Evolutionary conservation across 2,113 vertebrate genomes (phyloP).

Genomic region (Micronycteris hirsuta): DNA sequence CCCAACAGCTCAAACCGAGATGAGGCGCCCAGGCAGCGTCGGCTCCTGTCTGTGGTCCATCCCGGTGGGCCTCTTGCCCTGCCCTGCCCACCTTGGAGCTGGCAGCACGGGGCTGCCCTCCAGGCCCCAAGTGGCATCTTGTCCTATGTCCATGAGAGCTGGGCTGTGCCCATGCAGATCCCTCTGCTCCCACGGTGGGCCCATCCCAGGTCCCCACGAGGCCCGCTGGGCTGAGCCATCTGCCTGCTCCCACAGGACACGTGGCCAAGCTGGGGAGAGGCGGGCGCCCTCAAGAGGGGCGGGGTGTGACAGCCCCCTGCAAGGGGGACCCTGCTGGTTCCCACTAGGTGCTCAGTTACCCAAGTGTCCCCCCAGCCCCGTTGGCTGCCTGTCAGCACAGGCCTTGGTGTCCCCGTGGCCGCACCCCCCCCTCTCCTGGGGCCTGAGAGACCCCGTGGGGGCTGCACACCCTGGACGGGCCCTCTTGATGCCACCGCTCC

Average conservation of each 20-base stretch:
- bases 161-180: no score
- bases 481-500: background rate
- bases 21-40: background rate
- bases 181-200: no score
- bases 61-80: background rate
- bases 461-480: fast-evolving
- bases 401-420: background rate
- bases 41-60: fast-evolving
- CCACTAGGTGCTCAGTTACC: background rate
- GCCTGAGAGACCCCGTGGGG: background rate
- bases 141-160: no score
- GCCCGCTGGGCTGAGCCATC: no score
- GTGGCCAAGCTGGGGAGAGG: background rate
- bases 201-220: no score
- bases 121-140: no score
- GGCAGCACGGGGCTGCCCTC: no score
- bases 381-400: background rate
- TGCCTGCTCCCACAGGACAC: fast-evolving
- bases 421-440: background rate
- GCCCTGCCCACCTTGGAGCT: background rate
- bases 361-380: background rate
- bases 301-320: background rate
- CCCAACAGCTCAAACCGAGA: no score
- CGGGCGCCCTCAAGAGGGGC: background rate
- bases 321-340: no score